These are phyloP conservation scores for Oriolus oriolus DNA, from an alignment of 2,113 vertebrate species.

Conservation along the genomic window DNA sequence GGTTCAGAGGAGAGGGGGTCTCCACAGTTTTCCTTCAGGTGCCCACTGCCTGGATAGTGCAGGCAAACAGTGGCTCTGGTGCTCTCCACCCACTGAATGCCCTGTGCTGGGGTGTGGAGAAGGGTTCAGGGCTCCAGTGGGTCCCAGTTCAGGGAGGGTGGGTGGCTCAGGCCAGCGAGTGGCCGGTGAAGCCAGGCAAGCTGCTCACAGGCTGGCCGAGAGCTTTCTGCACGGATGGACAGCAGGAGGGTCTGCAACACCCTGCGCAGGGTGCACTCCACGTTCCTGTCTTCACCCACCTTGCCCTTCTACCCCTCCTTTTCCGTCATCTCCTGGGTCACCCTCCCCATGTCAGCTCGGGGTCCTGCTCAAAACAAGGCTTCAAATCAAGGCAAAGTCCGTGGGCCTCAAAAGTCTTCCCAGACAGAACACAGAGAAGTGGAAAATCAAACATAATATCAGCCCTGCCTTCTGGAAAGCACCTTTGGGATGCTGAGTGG, in stretches of 20 bases:
- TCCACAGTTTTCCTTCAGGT: background rate
- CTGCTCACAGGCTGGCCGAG: rapidly evolving
- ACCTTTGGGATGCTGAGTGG: background rate
- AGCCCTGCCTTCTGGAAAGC: background rate
- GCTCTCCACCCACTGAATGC: background rate
- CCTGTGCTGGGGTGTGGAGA: background rate
- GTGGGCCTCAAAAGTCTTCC: background rate
- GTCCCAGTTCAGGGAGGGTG: background rate
- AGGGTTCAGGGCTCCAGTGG: background rate
- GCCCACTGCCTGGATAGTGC: background rate
- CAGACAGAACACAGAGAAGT: background rate
- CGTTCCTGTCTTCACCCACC: background rate
- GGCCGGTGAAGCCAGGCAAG: background rate
- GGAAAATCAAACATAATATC: background rate
- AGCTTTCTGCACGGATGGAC: background rate
- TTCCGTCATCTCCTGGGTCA: background rate
- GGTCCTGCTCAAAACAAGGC: background rate
- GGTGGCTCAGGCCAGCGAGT: background rate
- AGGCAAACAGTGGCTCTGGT: background rate
- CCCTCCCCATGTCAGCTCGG: background rate
- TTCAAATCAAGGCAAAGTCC: background rate
- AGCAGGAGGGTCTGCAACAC: background rate
- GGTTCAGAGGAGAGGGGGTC: background rate
- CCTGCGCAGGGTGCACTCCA: background rate
- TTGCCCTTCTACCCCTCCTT: background rate